Conservation (phyloP, 2,888 invertebrate species). For the Volucella inflata region DNA sequence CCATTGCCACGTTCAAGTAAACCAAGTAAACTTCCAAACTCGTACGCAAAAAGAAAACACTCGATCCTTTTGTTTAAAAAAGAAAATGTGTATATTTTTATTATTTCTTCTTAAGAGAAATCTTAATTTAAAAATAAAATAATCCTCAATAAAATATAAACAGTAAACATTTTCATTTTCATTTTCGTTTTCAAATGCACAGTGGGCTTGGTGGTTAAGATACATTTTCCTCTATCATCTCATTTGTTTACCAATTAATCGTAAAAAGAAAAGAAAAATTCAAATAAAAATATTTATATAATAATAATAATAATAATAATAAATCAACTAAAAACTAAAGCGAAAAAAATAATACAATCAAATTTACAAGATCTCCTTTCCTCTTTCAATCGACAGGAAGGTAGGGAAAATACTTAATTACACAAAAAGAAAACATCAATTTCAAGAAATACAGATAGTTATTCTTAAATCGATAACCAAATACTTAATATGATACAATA, state of each 20-base stretch:
- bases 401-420: constrained; percentile 64
- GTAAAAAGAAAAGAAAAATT: constrained; percentile 25
- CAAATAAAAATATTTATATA: no score
- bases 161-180: constrained; percentile 30
- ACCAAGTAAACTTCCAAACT: background rate
- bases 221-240: constrained; percentile 16
- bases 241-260: constrained; percentile 37
- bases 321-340: constrained; percentile 46
- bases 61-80: constrained; percentile 52
- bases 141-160: constrained; percentile 52
- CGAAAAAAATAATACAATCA: constrained; percentile 68
- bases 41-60: constrained; percentile 8
- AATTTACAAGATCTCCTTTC: constrained; percentile 56
- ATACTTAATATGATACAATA: constrained; percentile 55
- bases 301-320: no score
- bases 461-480: constrained; percentile 66
- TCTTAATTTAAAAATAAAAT: constrained; percentile 50
- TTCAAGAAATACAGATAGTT: constrained; percentile 45
- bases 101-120: constrained; percentile 61
- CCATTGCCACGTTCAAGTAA: background rate
- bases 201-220: constrained; percentile 54
- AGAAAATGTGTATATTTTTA: constrained; percentile 64
- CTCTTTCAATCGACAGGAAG: constrained; percentile 33
- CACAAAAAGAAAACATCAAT: constrained; percentile 47
- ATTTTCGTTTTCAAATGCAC: constrained; percentile 51